Evolutionary conservation across 2,888 invertebrate species (phyloP).

Genomic region (Coleophora deauratella): DNA sequence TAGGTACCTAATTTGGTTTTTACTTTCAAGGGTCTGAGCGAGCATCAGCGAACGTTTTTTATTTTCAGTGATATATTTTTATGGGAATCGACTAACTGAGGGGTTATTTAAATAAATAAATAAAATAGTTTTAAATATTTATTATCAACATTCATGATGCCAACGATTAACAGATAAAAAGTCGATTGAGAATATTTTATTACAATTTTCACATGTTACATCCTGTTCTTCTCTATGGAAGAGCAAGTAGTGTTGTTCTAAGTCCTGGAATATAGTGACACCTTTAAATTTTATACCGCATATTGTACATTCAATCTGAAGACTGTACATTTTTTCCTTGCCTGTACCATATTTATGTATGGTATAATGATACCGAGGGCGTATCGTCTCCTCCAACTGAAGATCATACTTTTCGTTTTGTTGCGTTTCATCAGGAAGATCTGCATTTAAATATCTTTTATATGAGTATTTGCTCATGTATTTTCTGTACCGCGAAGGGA

Average conservation of each 20-base stretch:
- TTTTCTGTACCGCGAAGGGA: slow-evolving; percentile 19
- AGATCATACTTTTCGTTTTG: slow-evolving; percentile 27
- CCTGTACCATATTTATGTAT: too few species aligned
- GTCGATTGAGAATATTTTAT: slow-evolving; percentile 19
- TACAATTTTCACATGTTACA: slow-evolving; percentile 37
- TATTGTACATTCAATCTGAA: too few species aligned
- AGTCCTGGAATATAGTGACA: not conserved
- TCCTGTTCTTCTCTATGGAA: slow-evolving; percentile 31
- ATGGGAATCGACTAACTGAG: too few species aligned
- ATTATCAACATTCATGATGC: slow-evolving; percentile 32
- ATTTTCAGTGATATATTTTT: too few species aligned
- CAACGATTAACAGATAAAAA: slow-evolving; percentile 26
- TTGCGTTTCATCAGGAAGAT: slow-evolving; percentile 12
- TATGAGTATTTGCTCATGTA: slow-evolving; percentile 32
- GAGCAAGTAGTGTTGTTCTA: slow-evolving; percentile 31
- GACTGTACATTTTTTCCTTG: too few species aligned
- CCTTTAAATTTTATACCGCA: too few species aligned
- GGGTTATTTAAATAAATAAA: too few species aligned
- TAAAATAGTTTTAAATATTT: too few species aligned
- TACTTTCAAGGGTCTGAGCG: too few species aligned
- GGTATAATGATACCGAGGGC: slow-evolving; percentile 25
- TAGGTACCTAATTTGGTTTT: too few species aligned
- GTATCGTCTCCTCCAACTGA: slow-evolving; percentile 35
- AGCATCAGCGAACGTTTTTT: too few species aligned
- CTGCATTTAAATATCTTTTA: slow-evolving; percentile 32